Base-by-base conservation (phyloP, 2,113 vertebrate genomes). In the Notarius lentiginosus region DNA sequence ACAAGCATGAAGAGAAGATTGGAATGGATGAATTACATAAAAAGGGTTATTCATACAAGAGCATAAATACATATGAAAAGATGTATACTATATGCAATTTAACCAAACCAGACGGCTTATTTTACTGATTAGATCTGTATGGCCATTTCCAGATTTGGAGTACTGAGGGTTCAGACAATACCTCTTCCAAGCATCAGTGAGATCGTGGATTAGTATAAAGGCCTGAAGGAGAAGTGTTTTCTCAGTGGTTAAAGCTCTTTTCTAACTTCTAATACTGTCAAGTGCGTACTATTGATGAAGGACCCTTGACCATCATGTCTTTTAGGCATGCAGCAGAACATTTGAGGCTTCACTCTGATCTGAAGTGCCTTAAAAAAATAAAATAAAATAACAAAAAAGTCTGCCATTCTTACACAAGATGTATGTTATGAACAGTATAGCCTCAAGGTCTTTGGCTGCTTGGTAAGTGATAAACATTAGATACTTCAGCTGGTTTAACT, bases 1-100 rank as follows among this genome's bases (percentile, higher is more conserved):
- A 85, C 84, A 87, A 80, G 17, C 66, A 90, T 56, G 17, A 81
- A 79, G 68, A 27, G 63, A 80, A 65, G 12, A 79, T 20, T 63
- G 4, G 30, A 30, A 58, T 63, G 49, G n/a, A 80, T 22, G 11
- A 63, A 70, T 58, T 70, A 41, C 41, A 41, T 41, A 41, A 41
- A 41, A 41, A 30, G 7, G 10, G 49, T 68, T 24, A 34, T 70
- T 80, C 11, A 47, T 8, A 58, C 24, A 72, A 27, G 18, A 18
- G 18, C 14, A 65, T n/a, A 34, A 63, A 63, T 30, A n/a, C 72
- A 85, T 49, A 15, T 15, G 47, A n/a, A 30, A 51, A 61, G 14
- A 30, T 63, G 11, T 24, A 83, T 7, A 49, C 51, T n/a, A n/a
- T 56, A 6, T 84, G 18, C 11, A 24, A 12, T 49, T 77, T 51